These are phyloP conservation scores for Cataglyphis rosenhaueri DNA, from an alignment of 2,888 invertebrate genomes.

Conservation along the genomic window DNA sequence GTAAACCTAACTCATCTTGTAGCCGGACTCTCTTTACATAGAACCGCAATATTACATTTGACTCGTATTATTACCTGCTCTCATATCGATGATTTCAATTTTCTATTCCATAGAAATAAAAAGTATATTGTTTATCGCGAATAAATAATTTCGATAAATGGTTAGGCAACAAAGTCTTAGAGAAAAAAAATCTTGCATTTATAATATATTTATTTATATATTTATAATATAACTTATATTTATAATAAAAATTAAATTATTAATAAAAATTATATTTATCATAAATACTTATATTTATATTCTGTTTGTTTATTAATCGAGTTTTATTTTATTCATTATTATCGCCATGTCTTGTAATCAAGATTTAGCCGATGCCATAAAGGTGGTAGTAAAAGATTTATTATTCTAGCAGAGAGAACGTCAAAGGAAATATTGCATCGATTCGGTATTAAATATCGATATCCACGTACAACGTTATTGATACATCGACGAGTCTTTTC, in stretches of 20 bases:
- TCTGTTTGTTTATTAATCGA: constrained; percentile 15
- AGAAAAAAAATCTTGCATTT: neutral
- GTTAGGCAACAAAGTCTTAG: neutral
- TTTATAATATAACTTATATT: neutral
- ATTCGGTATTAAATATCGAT: constrained; percentile 42
- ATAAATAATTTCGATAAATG: neutral
- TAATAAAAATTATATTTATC: too few species aligned
- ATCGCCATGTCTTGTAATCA: neutral
- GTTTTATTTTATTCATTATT: neutral
- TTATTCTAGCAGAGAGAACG: constrained; percentile 8
- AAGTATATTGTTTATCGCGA: neutral
- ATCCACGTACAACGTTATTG: constrained; percentile 43
- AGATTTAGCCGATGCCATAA: neutral
- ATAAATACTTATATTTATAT: neutral
- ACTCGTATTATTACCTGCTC: neutral
- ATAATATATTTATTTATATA: too few species aligned
- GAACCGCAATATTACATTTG: neutral
- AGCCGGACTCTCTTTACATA: neutral
- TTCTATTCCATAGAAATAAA: neutral
- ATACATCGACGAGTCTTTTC: constrained; percentile 49
- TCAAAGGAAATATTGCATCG: constrained; percentile 43
- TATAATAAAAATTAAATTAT: neutral
- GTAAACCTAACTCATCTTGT: neutral
- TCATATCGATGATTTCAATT: neutral
- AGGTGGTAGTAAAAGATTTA: neutral